These are phyloP conservation scores for Lagorchestes hirsutus DNA, from an alignment of 2,797 vertebrate genomes.

Conservation along the genomic window DNA sequence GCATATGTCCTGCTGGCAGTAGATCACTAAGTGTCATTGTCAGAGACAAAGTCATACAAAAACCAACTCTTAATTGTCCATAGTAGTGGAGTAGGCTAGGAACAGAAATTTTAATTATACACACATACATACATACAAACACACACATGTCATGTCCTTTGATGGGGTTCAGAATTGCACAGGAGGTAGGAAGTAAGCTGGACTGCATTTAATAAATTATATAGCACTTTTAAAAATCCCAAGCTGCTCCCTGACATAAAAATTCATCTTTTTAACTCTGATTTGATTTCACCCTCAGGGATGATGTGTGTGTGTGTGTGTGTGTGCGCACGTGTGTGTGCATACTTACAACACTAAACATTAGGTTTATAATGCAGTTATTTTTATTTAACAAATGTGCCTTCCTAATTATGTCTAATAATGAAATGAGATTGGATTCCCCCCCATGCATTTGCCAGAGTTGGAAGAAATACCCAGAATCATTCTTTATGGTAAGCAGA, in stretches of 20 bases:
- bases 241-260: neutral
- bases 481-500: conserved; percentile 22
- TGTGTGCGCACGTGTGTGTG: too few relatives aligned
- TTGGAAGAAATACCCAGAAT: neutral
- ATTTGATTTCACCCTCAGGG: neutral
- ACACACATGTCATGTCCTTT: neutral
- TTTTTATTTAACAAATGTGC: neutral
- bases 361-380: neutral
- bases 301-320: neutral
- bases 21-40: neutral
- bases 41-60: neutral
- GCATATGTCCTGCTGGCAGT: neutral
- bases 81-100: neutral
- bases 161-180: neutral
- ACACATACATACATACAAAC: too few relatives aligned
- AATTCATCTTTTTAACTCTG: neutral
- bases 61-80: neutral
- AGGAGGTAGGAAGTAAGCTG: neutral
- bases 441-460: neutral
- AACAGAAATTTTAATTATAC: neutral
- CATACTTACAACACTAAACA: neutral
- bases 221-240: neutral
- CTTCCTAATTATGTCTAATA: neutral
- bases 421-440: neutral
- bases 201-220: neutral